Evolutionary conservation across 1,140 invertebrate species (phyloP), one percentile per base, ranked within the genome.

Genomic region (Dendroctonus ponderosae): DNA sequence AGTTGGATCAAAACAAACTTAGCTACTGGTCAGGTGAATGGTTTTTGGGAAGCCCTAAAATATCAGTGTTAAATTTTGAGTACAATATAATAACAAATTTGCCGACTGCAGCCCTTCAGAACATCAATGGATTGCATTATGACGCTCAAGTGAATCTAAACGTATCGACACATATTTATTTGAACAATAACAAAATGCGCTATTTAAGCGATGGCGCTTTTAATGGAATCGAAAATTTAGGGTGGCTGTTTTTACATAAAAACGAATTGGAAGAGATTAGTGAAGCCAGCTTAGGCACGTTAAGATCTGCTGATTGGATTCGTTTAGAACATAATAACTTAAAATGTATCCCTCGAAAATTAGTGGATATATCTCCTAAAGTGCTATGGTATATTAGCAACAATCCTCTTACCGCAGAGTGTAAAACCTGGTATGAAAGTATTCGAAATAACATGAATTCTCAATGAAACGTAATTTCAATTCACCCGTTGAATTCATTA

Each of bases 391-490:
- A 74, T 62, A 62, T 76, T 5, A 66, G 70, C n/a, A 71, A 69
- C 26, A 77, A 76, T 69, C 73, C 75, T 6, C 67, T 75, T 15
- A 68, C 70, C 41, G 66, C 70, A 9, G 61, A 68, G 37, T 77
- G 75, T 69, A 71, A 86, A 86, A 77, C 88, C 5, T 69, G 67
- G 52, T 69, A 62, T 52, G 62, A 70, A 46, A 67, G 9, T 57
- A 6, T 68, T 15, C 62, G 43, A 57, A 62, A 63, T 43, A 37
- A 39, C 43, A 44, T 12, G 37, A 62, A 15, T 41, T 51, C n/a
- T 9, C 40, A 41, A 56, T n/a, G 39, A 56, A 56, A 46, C 0
- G 43, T 9, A 12, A 46, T 46, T 9, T 46, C 12, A 46, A 11
- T 12, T 46, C 43, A 12, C 4, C 12, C 4, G 2, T 46, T 46